Conservation (phyloP, 2,797 vertebrate species). For the Anguilla anguilla region DNA sequence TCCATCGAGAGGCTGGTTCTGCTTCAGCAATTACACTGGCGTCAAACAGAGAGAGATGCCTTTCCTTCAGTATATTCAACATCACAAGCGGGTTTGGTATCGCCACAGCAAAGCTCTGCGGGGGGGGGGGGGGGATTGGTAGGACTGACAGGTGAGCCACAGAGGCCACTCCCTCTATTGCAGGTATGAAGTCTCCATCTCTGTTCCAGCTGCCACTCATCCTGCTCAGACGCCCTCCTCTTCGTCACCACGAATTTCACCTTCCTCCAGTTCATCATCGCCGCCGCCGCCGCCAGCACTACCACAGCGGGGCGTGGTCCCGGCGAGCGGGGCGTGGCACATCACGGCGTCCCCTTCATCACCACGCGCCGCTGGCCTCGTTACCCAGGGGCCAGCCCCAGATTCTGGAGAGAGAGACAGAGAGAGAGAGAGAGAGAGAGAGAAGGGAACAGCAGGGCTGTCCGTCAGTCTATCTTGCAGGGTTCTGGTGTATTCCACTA, state of each 20-base stretch:
- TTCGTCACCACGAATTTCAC: constrained; percentile 69
- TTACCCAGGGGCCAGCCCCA: constrained; percentile 34
- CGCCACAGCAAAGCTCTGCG: too few species aligned
- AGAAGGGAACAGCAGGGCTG: neutral
- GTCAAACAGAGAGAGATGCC: too few species aligned
- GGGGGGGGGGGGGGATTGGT: too few species aligned
- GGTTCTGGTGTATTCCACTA: too few species aligned
- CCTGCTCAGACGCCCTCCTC: constrained; percentile 46
- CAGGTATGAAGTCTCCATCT: neutral
- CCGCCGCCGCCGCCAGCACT: too few species aligned
- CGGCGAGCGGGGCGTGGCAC: too few species aligned
- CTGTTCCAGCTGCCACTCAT: neutral
- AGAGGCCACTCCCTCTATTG: too few species aligned
- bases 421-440: neutral
- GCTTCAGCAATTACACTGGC: too few species aligned
- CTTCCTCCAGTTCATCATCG: constrained; percentile 63
- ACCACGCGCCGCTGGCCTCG: constrained; percentile 18
- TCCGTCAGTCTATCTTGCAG: neutral
- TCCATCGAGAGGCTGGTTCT: too few species aligned
- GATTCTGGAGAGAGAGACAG: neutral
- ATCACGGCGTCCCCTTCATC: constrained; percentile 26
- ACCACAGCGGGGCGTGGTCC: neutral
- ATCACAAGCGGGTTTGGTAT: too few species aligned
- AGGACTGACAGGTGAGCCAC: too few species aligned
- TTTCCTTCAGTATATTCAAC: too few species aligned